Evolutionary conservation across 1,140 invertebrate genomes (phyloP), one percentile per base, ranked within the genome.

Genomic region (Bombus huntii): DNA sequence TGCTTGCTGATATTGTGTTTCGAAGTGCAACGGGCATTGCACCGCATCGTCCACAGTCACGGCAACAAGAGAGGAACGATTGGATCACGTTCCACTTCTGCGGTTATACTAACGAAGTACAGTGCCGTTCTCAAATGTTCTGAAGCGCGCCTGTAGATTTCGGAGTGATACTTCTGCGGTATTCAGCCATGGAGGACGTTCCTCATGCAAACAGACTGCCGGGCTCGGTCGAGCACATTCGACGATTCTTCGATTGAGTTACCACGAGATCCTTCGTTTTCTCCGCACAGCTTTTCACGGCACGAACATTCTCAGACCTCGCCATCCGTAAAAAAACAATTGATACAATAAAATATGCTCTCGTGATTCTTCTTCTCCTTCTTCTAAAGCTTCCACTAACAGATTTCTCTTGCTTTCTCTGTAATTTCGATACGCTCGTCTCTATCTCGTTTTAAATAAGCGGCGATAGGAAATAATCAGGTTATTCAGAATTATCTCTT

Each of bases 41-140:
- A 83, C 84, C 82, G 82, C 77, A 53, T 59, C 59, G 82, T 65
- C 57, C 37, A 79, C 75, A 83, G 81, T 68, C 78, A 89, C 82
- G 79, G 78, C 77, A 79, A 68, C 75, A 57, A 85, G 86, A 87
- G 82, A 87, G 70, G 82, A 76, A 88, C 82, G 86, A 89, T 90
- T 89, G 88, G 86, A 90, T 90, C 89, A 90, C 89, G 88, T 90
- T 90, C 86, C 81, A 87, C 59, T 87, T 75, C 86, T 85, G 88
- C 79, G 89, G 89, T 90, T 87, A 79, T 82, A 85, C 89, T 89
- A 90, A 89, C 88, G 81, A 90, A 90, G 85, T 78, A 85, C 76
- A 68, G 85, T 81, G 84, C 77, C 75, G 62, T 89, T 86, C 76
- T 75, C 84, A 74, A 83, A 83, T 80, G 75, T 85, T 87, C 73